Base-by-base conservation (phyloP, 2,113 vertebrate genomes). In the Rhipidura dahli region DNA sequence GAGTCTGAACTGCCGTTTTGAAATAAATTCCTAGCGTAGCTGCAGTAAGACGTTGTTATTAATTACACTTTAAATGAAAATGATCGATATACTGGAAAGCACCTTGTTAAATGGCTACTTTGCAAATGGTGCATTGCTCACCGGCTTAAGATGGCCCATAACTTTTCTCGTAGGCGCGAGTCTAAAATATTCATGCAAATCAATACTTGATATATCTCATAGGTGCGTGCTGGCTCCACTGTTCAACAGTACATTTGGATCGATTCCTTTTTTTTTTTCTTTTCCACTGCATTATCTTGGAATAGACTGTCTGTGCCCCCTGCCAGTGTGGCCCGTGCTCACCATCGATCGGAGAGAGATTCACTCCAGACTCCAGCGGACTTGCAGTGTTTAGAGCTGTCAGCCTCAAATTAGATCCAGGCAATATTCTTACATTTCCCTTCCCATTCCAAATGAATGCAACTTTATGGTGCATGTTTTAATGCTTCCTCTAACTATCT, bases 201-300 rank as follows among this genome's bases (percentile, higher is more conserved):
- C 96, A 92, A 96, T 97, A 72, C 81, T 79, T 94, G 95, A 97
- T 94, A 96, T 95, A 95, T 94, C 96, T 97, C 95, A 79, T 87
- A 94, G 91, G 90, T 96, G 95, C 30, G 28, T 27, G 5, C 83
- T 87, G 96, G 94, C 96, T 95, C 96, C 95, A 95, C 49, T 12
- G 94, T 53, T 51, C 83, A 93, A 79, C 83, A 79, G 59, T 83
- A 54, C 69, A 65, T 82, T 87, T 70, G 16, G 61, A 94, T 96
- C 80, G 91, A 96, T 95, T 33, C 1, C n/a, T n/a, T 50, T 37
- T 57, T 11, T 37, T 63, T 33, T 31, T 45, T 11, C 10, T 63
- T 61, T 56, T 37, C 28, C 69, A 35, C 28, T 84, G 39, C 90
- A 96, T 96, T 95, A 93, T 33, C 72, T 81, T 50, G 87, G 59